Conservation (phyloP, 1,140 invertebrate genomes). For the Triops longicaudatus region DNA sequence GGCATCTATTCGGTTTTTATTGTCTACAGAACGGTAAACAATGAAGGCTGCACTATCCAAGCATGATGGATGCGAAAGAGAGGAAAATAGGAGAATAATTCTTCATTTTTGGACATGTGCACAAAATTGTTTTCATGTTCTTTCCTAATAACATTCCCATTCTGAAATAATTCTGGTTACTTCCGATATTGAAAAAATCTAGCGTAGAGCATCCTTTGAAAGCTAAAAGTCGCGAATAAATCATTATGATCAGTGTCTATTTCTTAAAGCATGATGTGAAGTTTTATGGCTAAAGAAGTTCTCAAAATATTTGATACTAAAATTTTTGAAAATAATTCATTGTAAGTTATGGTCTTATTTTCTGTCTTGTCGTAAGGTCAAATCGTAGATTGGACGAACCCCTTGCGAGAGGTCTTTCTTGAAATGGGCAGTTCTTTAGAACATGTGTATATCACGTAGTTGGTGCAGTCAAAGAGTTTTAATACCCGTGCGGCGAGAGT, state of each 20-base stretch:
- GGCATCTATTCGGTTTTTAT: not conserved
- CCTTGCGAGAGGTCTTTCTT: not conserved
- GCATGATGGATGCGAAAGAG: too few relatives aligned
- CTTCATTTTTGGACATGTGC: too few relatives aligned
- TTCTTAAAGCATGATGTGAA: not conserved
- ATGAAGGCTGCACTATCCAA: too few relatives aligned
- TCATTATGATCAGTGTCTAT: too few relatives aligned
- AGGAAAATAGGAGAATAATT: not conserved
- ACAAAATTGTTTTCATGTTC: slow-evolving; percentile 17
- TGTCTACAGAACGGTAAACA: too few relatives aligned
- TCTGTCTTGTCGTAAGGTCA: not conserved
- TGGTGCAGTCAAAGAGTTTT: not conserved
- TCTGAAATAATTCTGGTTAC: slow-evolving; percentile 14
- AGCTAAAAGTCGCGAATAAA: too few relatives aligned
- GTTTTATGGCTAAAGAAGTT: too few relatives aligned
- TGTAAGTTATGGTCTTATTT: not conserved
- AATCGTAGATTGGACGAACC: not conserved
- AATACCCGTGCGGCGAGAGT: not conserved
- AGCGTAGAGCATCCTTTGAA: too few relatives aligned
- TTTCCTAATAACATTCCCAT: slow-evolving; percentile 11
- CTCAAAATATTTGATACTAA: too few relatives aligned
- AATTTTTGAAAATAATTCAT: not conserved
- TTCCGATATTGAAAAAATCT: too few relatives aligned
- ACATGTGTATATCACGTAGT: slow-evolving; percentile 7
- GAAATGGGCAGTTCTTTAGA: not conserved